These are phyloP conservation scores for Musca vetustissima DNA, from an alignment of 1,140 invertebrate species.

Conservation along the genomic window DNA sequence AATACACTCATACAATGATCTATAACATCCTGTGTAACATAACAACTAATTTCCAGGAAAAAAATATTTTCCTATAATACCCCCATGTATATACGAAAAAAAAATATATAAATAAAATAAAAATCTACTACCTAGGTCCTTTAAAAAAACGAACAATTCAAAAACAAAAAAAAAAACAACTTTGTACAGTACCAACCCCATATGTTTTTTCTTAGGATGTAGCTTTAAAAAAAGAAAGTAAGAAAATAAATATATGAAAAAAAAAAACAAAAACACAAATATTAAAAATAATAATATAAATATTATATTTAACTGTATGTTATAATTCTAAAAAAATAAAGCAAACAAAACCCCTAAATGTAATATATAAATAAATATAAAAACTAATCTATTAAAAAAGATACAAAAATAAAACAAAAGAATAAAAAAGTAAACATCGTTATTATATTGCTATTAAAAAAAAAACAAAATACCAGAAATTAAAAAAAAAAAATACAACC, in stretches of 20 bases:
- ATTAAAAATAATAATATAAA: background rate
- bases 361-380: background rate
- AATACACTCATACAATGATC: too few species aligned
- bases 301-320: constrained; percentile 13
- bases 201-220: background rate
- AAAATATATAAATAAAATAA: background rate
- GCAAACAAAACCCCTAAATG: background rate
- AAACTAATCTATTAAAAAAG: background rate
- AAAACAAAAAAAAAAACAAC: background rate
- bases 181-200: constrained; percentile 5
- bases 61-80: too few species aligned
- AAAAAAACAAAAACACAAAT: background rate
- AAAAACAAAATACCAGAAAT: background rate
- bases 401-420: background rate
- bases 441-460: constrained; percentile 20
- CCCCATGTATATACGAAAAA: background rate
- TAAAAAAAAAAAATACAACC: constrained; percentile 11
- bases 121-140: background rate
- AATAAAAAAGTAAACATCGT: constrained; percentile 13
- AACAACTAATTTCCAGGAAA: too few species aligned
- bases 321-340: constrained; percentile 14
- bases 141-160: background rate
- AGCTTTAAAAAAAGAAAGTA: constrained; percentile 5
- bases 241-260: background rate
- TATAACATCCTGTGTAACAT: too few species aligned